Conservation (phyloP, 1,140 invertebrate genomes). For the Portunus trituberculatus region DNA sequence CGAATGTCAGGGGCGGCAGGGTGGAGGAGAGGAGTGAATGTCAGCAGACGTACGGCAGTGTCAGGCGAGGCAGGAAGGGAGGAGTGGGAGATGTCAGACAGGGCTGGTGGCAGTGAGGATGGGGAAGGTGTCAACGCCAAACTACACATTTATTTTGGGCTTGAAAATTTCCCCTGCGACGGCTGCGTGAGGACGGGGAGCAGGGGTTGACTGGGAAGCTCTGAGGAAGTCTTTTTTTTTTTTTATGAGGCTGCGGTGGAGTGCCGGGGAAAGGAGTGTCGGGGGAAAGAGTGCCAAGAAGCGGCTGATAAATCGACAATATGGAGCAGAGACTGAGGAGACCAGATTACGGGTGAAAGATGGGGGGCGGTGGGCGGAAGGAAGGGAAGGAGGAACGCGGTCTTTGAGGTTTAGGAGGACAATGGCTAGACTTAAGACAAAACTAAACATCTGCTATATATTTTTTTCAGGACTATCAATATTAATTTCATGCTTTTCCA, state of each 20-base stretch:
- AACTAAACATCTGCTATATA: no score
- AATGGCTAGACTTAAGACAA: no score
- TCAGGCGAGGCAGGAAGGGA: background rate
- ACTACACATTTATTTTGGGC: background rate
- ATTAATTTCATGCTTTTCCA: no score
- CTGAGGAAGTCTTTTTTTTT: background rate
- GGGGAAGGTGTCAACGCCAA: background rate
- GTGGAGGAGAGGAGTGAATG: background rate
- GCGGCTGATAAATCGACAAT: slow-evolving; percentile 12
- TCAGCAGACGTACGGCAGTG: no score
- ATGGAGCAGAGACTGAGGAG: slow-evolving; percentile 18
- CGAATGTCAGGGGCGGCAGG: background rate
- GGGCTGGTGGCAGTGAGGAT: background rate
- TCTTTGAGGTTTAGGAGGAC: background rate
- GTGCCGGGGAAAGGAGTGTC: background rate
- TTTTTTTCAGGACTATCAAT: no score
- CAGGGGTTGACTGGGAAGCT: background rate
- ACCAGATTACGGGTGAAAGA: background rate
- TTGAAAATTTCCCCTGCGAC: background rate
- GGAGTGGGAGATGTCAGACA: background rate
- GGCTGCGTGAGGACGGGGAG: background rate
- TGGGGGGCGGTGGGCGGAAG: background rate
- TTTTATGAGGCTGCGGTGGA: background rate
- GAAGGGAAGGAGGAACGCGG: background rate
- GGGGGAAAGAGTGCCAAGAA: background rate